These are phyloP conservation scores for Eristalinus sepulchralis DNA, from an alignment of 2,888 invertebrate species.

Conservation along the genomic window DNA sequence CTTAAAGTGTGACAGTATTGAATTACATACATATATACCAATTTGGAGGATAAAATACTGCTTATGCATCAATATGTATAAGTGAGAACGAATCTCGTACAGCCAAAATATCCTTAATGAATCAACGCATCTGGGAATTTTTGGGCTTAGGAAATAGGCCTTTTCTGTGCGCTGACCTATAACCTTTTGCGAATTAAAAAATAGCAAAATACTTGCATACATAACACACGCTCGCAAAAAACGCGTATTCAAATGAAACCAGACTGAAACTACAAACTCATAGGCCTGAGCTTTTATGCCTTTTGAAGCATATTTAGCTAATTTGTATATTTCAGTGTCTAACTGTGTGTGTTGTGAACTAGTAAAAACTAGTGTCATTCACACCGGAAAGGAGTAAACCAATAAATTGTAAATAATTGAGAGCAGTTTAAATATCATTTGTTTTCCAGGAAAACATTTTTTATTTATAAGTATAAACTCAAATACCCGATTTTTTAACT, in stretches of 20 bases:
- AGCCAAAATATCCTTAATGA: background rate
- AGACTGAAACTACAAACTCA: background rate
- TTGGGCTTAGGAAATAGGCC: background rate
- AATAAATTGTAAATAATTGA: background rate
- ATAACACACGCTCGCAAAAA: background rate
- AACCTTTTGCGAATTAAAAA: background rate
- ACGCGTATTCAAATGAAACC: background rate
- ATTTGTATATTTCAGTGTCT: background rate
- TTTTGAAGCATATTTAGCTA: background rate
- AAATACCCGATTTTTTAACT: too few species aligned
- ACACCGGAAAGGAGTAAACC: background rate
- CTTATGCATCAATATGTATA: background rate
- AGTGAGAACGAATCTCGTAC: background rate
- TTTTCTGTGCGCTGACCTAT: background rate
- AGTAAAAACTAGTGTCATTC: background rate
- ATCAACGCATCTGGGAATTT: background rate
- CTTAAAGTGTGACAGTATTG: constrained; percentile 55
- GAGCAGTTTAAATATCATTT: background rate
- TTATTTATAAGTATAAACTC: background rate
- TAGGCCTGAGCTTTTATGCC: background rate
- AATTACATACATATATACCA: constrained; percentile 50
- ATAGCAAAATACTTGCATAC: background rate
- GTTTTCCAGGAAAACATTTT: background rate
- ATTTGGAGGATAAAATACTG: constrained; percentile 13
- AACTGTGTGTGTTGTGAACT: background rate